Conservation (phyloP, 2,797 vertebrate species). For the Micropoecilia bifurca region DNA sequence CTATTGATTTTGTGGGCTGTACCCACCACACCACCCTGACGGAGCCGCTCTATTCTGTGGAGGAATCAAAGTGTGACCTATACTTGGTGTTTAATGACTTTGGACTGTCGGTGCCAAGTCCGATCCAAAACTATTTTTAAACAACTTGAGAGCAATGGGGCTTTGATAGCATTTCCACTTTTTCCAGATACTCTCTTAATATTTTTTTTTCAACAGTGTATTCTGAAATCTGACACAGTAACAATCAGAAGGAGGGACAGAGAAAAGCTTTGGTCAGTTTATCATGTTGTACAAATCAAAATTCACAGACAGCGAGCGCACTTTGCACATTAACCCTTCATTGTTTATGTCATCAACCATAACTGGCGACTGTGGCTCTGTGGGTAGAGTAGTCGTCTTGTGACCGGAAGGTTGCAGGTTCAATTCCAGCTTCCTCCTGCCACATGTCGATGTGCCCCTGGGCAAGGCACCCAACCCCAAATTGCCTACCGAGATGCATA, state of each 20-base stretch:
- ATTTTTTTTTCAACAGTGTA: neutral
- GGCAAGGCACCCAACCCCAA: no score
- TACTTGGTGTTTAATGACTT: constrained; percentile 41
- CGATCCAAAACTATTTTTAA: constrained; percentile 35
- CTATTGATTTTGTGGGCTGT: constrained; percentile 66
- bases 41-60: constrained; percentile 31
- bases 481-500: no score
- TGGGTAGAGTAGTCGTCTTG: no score
- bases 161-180: constrained; percentile 19
- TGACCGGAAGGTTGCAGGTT: no score
- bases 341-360: neutral
- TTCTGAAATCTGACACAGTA: neutral
- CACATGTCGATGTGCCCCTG: no score
- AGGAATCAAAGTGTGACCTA: constrained; percentile 32
- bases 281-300: constrained; percentile 31
- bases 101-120: constrained; percentile 14
- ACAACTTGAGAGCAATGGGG: neutral
- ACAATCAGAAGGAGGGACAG: neutral
- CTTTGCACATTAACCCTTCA: constrained; percentile 26
- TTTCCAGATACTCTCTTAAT: neutral
- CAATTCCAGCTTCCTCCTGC: no score
- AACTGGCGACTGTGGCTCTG: no score
- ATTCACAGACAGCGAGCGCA: constrained; percentile 77
- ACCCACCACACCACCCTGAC: constrained; percentile 33
- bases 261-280: neutral